Evolutionary conservation across 2,113 vertebrate species (phyloP).

Genomic region (Ageneiosus marmoratus): DNA sequence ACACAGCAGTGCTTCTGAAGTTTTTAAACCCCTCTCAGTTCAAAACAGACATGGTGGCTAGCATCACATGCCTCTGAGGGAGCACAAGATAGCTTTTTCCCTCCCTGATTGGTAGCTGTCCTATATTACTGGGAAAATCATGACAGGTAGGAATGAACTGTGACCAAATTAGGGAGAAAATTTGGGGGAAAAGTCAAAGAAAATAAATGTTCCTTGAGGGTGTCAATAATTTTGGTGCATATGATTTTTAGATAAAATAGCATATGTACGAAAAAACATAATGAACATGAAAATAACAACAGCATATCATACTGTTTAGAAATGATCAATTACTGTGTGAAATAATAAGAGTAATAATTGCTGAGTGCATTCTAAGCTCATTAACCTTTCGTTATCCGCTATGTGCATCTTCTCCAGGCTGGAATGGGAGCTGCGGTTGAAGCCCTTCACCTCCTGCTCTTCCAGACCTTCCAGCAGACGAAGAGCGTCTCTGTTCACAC

Average conservation of each 20-base stretch:
- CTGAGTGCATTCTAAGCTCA: conserved; percentile 50
- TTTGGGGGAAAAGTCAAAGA: too few relatives aligned
- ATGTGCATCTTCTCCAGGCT: conserved; percentile 87
- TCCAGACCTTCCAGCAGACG: conserved; percentile 84
- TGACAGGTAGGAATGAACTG: too few relatives aligned
- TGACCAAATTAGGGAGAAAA: too few relatives aligned
- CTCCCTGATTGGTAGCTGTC: too few relatives aligned
- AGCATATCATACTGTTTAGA: not conserved
- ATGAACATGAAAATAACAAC: not conserved
- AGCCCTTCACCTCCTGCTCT: conserved; percentile 87
- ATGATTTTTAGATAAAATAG: not conserved
- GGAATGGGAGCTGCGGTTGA: conserved; percentile 84
- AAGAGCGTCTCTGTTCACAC: conserved; percentile 85
- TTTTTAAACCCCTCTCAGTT: too few relatives aligned
- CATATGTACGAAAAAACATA: not conserved
- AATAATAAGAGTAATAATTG: not conserved
- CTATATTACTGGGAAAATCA: too few relatives aligned
- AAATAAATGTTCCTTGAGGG: not conserved
- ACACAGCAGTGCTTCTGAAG: too few relatives aligned
- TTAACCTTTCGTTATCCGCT: conserved; percentile 84
- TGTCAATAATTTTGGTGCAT: not conserved
- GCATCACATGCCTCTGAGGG: too few relatives aligned
- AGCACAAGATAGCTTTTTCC: too few relatives aligned
- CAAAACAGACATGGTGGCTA: too few relatives aligned
- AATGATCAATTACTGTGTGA: not conserved